phyloP scores from a whole-genome alignment of 2,113 vertebrate genomes.

The Ibidorhyncha struthersii region DNA sequence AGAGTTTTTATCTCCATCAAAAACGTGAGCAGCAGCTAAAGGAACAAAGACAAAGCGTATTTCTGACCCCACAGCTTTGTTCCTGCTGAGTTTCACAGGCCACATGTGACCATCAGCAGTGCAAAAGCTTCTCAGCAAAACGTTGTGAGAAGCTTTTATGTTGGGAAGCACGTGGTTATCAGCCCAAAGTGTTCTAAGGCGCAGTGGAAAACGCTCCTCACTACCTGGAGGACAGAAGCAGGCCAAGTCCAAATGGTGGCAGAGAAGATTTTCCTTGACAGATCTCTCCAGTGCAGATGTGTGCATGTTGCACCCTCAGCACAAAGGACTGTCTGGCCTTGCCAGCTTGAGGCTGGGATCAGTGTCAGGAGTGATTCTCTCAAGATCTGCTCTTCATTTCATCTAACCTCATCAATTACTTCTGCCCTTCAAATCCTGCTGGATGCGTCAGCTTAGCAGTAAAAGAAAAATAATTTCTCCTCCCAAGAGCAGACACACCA shows the following conservation, averaged over 20 bases:
- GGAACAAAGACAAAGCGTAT: not conserved
- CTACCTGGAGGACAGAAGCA: not conserved
- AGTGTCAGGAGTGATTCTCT: not conserved
- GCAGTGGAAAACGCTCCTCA: rapidly evolving
- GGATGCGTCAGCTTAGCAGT: not conserved
- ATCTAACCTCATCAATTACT: not conserved
- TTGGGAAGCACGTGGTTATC: not conserved
- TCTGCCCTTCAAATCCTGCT: not conserved
- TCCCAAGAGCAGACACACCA: not conserved
- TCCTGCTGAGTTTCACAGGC: not conserved
- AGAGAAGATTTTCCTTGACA: not conserved
- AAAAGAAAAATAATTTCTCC: not conserved
- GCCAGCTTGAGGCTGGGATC: not conserved
- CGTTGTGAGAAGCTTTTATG: not conserved
- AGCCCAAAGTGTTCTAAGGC: not conserved
- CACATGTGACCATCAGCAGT: not conserved
- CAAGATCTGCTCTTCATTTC: not conserved
- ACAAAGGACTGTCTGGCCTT: not conserved
- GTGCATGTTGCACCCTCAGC: not conserved
- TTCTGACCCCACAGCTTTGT: not conserved
- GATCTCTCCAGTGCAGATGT: not conserved
- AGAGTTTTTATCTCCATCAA: not conserved
- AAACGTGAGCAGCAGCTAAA: not conserved
- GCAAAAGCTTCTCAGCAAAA: not conserved
- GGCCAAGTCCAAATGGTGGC: not conserved